phyloP scores from a whole-genome alignment of 2,113 vertebrate genomes.

The Colius striatus region DNA sequence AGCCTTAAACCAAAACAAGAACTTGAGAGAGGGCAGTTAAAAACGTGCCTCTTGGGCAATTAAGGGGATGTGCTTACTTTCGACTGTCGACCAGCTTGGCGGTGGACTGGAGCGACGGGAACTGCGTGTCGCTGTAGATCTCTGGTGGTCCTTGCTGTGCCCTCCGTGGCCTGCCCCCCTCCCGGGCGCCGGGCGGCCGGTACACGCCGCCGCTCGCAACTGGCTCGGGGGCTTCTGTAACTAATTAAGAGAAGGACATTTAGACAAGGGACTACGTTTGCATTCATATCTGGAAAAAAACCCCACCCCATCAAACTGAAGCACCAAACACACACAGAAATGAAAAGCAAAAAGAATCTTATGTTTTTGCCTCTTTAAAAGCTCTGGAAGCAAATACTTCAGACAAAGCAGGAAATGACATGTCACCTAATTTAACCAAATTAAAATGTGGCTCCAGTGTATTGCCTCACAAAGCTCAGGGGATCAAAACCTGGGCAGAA shows the following conservation, averaged over 20 bases:
- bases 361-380: background rate
- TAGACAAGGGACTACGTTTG: background rate
- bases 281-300: background rate
- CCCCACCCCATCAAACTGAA: too few relatives aligned
- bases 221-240: conserved; percentile 85
- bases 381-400: background rate
- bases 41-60: fast-evolving
- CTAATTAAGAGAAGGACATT: background rate
- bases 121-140: conserved; percentile 93
- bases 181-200: conserved; percentile 92
- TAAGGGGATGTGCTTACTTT: conserved; percentile 81
- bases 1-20: background rate
- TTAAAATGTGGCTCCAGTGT: background rate
- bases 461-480: background rate
- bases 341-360: background rate
- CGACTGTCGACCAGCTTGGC: conserved; percentile 96
- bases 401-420: background rate
- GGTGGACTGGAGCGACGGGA: conserved; percentile 92
- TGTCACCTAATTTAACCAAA: background rate
- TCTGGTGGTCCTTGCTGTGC: conserved; percentile 91
- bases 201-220: conserved; percentile 89
- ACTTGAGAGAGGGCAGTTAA: background rate
- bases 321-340: background rate
- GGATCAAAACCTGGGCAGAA: background rate
- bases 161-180: conserved; percentile 79